Conservation (phyloP, 2,888 invertebrate species). For the Amphipyra tragopoginis region DNA sequence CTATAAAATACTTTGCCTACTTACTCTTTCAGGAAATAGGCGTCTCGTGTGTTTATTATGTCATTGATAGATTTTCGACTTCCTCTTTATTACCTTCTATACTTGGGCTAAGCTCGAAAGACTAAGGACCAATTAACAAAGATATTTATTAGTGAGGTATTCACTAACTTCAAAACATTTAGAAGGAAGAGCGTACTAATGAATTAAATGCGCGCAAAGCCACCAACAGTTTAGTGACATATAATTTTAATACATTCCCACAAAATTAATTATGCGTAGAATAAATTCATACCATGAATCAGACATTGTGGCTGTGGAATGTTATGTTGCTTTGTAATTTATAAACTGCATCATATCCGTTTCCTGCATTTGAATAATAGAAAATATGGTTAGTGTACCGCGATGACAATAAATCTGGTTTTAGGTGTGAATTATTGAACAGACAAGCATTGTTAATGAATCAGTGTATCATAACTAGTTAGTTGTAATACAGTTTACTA, state of each 20-base stretch:
- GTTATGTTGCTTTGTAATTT: slow-evolving; percentile 55
- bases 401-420: slow-evolving; percentile 56
- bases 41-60: too few species aligned
- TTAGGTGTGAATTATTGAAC: slow-evolving; percentile 57
- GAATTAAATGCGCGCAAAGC: too few species aligned
- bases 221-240: too few species aligned
- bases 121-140: too few species aligned
- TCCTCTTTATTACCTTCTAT: too few species aligned
- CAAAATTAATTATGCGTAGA: slow-evolving; percentile 52
- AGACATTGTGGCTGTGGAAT: slow-evolving; percentile 40
- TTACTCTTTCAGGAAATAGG: too few species aligned
- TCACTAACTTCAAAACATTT: too few species aligned
- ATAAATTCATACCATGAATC: slow-evolving; percentile 51
- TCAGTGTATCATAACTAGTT: slow-evolving; percentile 16
- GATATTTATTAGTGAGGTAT: too few species aligned
- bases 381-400: slow-evolving; percentile 55
- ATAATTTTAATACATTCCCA: slow-evolving; percentile 23
- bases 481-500: slow-evolving; percentile 31
- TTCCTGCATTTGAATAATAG: slow-evolving; percentile 60
- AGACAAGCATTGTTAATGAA: slow-evolving; percentile 50
- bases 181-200: too few species aligned
- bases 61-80: too few species aligned
- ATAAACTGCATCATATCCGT: slow-evolving; percentile 59
- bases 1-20: too few species aligned
- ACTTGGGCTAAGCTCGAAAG: too few species aligned